Conservation (phyloP, 2,797 vertebrate species). For the Netta rufina region DNA sequence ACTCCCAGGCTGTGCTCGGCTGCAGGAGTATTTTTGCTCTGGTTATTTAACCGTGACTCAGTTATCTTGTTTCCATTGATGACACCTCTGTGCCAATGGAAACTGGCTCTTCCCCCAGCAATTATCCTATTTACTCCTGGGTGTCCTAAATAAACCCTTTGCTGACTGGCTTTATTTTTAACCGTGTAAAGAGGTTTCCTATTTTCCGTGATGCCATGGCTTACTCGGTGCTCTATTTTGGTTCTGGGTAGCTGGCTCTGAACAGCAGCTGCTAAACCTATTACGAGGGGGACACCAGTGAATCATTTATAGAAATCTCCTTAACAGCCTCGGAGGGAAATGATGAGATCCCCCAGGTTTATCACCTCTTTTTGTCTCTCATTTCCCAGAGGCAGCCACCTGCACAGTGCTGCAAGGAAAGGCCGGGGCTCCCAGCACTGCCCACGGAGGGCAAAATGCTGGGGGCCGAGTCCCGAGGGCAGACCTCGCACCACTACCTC, state of each 20-base stretch:
- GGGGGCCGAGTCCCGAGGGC: background rate
- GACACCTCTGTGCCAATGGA: background rate
- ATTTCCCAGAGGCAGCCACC: background rate
- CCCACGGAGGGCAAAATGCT: background rate
- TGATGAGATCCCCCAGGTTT: background rate
- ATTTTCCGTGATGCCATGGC: slow-evolving; percentile 16
- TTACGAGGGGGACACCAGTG: slow-evolving; percentile 9
- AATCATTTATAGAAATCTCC: background rate
- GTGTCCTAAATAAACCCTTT: background rate
- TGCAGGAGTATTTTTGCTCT: background rate
- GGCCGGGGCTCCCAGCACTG: accelerated
- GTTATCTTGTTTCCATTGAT: slow-evolving; percentile 25
- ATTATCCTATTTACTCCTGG: slow-evolving; percentile 26
- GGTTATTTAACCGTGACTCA: slow-evolving; percentile 52
- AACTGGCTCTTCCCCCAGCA: slow-evolving; percentile 38
- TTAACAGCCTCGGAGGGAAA: background rate
- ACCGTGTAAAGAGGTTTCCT: slow-evolving; percentile 49
- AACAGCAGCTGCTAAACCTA: background rate
- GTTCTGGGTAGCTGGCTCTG: background rate
- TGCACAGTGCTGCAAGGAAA: accelerated
- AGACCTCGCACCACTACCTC: background rate
- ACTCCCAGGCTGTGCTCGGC: background rate
- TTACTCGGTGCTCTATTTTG: slow-evolving; percentile 35
- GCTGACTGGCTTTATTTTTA: slow-evolving; percentile 59
- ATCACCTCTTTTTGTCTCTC: background rate